Base-by-base conservation (phyloP, 2,888 invertebrate species). In the Spialia ferax region DNA sequence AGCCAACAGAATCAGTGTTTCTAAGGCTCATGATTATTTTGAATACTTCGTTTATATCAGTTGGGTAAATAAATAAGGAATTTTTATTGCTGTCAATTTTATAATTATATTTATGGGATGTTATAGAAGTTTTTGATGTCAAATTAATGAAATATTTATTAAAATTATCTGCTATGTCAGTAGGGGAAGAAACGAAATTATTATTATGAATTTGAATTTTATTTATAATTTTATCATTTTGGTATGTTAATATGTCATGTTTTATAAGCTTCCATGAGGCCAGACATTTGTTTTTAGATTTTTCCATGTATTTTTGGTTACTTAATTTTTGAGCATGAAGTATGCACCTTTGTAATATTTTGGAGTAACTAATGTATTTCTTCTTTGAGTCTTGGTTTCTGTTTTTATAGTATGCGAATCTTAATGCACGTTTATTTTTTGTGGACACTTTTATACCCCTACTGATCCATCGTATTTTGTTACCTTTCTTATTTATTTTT, bases 201-300 rank as follows among this genome's bases (percentile, higher is more conserved):
- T 35, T 20, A 22, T 56, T 56, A 38, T 18, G 35, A 11, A 35
- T 10, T 18, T 55, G 7, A 29, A 55, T 56, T 56, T 20, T 38
- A 38, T 38, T 35, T 56, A 56, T 35, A 13, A 20, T 13, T 20
- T 35, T 56, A n/a, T 56, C 38, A 20, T 18, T 56, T 56, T 38
- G 7, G 3, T 2, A 4, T 38, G 20, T 20, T 2, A 13, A 10
- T 8, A 26, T 56, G 35, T 35, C 20, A 8, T 38, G 20, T 38
- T 56, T 56, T 35, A 56, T 56, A 13, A 56, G 35, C 26, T 29
- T 8, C 56, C 56, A 56, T 20, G 56, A 56, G 38, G 56, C 35
- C 56, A 56, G 13, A 38, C 56, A 56, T 56, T 56, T 56, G 23
- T 52, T 52, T 20, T 52, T 52, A 22, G 52, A 52, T 52, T 52